A percentile compares a stretch with the other conserved stretches of the same genome.
Conservation (phyloP, 2,888 invertebrate species). For the Rotaria socialis region DNA sequence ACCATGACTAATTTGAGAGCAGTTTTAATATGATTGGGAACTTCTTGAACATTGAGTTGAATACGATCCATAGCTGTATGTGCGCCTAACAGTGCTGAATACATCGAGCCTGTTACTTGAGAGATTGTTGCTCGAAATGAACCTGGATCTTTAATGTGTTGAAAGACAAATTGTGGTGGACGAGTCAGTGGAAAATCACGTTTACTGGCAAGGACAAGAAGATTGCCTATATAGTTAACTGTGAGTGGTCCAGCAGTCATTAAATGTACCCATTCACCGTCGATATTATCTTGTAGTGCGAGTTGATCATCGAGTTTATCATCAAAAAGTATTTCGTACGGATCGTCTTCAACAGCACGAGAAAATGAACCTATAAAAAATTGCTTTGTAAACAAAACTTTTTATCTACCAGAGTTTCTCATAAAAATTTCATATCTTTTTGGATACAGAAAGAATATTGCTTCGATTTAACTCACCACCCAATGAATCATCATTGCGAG, state of each 20-base stretch:
- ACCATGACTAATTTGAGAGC: not conserved
- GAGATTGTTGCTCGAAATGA: not conserved
- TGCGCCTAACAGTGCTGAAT: not conserved
- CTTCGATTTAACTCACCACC: not conserved
- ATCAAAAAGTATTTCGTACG: not conserved
- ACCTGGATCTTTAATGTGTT: not conserved
- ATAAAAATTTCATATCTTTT: too few relatives aligned
- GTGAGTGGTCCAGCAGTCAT: not conserved
- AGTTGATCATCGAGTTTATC: not conserved
- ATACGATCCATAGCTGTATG: not conserved
- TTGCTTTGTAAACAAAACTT: not conserved
- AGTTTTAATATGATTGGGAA: not conserved
- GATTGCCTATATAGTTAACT: conserved; percentile 5
- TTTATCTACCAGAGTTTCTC: too few relatives aligned
- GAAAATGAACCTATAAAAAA: not conserved
- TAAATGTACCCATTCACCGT: not conserved
- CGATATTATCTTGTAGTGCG: not conserved
- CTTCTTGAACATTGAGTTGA: not conserved
- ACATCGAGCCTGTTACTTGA: not conserved
- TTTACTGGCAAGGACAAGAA: conserved; percentile 6
- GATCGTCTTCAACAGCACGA: not conserved
- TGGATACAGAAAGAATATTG: not conserved
- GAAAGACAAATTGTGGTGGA: not conserved
- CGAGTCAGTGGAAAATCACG: not conserved
- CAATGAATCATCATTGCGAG: not conserved